Percentiles rank a stretch among this genome's conserved stretches.
These are phyloP conservation scores for Archaeoteleia sp. DNA, from an alignment of 2,888 invertebrate species.

Conservation along the genomic window DNA sequence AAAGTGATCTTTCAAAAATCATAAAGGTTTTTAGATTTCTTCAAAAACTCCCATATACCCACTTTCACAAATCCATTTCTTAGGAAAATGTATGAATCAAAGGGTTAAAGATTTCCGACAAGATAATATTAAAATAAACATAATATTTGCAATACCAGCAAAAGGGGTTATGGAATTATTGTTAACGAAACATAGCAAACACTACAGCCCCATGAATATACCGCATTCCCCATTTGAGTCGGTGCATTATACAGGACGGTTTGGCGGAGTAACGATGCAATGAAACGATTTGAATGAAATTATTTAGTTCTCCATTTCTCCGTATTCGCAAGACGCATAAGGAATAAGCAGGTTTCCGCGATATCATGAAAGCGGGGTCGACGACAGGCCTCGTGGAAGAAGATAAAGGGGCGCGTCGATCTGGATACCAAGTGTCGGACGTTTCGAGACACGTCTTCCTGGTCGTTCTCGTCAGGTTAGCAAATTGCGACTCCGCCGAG, in stretches of 20 bases:
- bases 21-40: no score
- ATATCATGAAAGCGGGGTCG: background rate
- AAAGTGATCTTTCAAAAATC: no score
- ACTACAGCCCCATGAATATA: no score
- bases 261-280: background rate
- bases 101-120: no score
- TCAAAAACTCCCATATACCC: no score
- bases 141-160: no score
- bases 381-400: constrained; percentile 20
- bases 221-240: background rate
- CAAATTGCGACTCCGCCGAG: constrained; percentile 62
- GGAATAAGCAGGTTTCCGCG: constrained; percentile 1
- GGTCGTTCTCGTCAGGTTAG: constrained; percentile 58
- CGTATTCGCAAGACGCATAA: background rate
- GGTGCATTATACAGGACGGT: background rate
- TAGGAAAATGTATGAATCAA: no score
- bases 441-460: constrained; percentile 25
- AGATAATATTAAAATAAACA: no score
- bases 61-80: no score
- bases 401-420: constrained; percentile 46
- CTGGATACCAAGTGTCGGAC: constrained; percentile 8
- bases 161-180: no score
- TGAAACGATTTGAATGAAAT: background rate
- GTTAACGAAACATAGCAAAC: no score
- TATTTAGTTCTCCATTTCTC: background rate